Base-by-base conservation (phyloP, 2,113 vertebrate genomes). In the Petrocephalus zakoni region DNA sequence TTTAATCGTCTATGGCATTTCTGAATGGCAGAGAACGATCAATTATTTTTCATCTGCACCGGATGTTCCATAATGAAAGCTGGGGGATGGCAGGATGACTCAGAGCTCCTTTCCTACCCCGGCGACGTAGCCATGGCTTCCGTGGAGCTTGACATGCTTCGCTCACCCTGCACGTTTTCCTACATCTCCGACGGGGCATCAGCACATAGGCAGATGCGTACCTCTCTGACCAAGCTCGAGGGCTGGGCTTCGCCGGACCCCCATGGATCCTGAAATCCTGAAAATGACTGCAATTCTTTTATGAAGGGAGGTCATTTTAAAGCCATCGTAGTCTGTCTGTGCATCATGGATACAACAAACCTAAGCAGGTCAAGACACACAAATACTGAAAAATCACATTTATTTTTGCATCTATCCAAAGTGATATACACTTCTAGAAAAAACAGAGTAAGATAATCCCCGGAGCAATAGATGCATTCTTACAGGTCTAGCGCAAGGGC, bases 51-150 rank as follows among this genome's bases (percentile, higher is more conserved):
- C 91, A 91, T 93, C 90, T 89, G 88, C 91, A 93, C 93, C 90
- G 91, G 90, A 94, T 94, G 94, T 93, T 93, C 90, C 34, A 92
- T 94, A 94, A 93, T 94, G 94, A 95, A 93, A 92, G 91, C 91
- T 92, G 92, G 93, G 93, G 92, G 94, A 95, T 91, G 90, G 93
- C 88, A 88, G 93, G 51, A 91, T 94, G 94, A 94, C 94, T 95
- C 93, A 94, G 92, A 85, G 89, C 89, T 34, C 89, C 89, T 89
- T 90, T 93, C 83, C 91, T 2, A 85, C 92, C 92, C 93, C 90
- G 93, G 89, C 92, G 85, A 87, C 90, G 89, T 52, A 86, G 46
- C 81, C 51, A 2, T 6, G 13, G 42, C 46, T 72, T n/a, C 58
- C 15, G 29, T 25, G 52, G 34, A 89, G 47, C 58, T 68, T 46